Evolutionary conservation across 2,113 vertebrate genomes (phyloP).

Genomic region (Entelurus aequoreus): DNA sequence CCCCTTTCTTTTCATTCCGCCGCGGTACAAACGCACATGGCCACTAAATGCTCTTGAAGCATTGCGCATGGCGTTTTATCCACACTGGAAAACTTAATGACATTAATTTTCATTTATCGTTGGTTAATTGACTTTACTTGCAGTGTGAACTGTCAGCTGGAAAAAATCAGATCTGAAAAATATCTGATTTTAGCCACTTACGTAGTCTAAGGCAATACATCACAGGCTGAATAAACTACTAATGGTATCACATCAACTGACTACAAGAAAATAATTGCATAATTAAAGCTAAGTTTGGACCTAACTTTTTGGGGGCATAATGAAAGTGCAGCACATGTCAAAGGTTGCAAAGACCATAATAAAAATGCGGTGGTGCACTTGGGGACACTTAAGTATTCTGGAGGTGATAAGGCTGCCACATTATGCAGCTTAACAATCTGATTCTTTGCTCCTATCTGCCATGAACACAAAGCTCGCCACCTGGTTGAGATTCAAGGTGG

Average conservation of each 20-base stretch:
- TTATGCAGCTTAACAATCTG: slow-evolving; percentile 23
- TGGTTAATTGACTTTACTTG: no score
- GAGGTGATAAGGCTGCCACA: slow-evolving; percentile 1
- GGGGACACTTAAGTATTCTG: not conserved
- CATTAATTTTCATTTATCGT: no score
- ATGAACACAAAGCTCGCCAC: slow-evolving; percentile 42
- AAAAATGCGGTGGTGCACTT: not conserved
- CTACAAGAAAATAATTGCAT: not conserved
- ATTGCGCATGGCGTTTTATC: no score
- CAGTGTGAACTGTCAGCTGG: no score
- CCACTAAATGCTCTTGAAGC: no score
- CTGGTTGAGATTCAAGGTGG: slow-evolving; percentile 41
- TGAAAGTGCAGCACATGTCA: not conserved
- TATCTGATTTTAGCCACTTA: no score
- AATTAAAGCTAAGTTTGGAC: not conserved
- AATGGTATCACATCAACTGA: not conserved
- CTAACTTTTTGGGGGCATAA: not conserved
- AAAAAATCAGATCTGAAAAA: no score
- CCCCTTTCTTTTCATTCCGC: no score
- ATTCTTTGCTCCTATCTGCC: slow-evolving; percentile 41
- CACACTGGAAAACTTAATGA: no score
- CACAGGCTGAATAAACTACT: not conserved
- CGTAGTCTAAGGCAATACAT: not conserved
- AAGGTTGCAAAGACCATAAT: not conserved
- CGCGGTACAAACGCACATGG: no score